Conservation (phyloP, 2,888 invertebrate species). For the Nomada ferruginata region DNA sequence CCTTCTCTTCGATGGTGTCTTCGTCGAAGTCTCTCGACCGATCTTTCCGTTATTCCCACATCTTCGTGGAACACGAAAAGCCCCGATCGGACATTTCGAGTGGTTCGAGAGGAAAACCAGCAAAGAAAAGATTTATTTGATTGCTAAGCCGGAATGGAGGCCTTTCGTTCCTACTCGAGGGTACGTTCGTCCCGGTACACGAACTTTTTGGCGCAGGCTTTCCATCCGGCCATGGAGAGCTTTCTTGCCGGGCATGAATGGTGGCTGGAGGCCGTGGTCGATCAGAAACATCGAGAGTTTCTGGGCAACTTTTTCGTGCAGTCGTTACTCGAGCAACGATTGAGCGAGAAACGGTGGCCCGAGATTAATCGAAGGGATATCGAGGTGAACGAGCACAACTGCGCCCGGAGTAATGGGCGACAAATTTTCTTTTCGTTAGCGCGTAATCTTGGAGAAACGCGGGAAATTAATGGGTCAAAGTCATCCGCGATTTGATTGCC, state of each 20-base stretch:
- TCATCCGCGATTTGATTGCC: background rate
- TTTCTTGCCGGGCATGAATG: slow-evolving; percentile 17
- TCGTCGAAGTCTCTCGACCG: background rate
- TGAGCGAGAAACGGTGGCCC: slow-evolving; percentile 24
- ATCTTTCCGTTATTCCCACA: slow-evolving; percentile 18
- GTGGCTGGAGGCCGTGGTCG: slow-evolving; percentile 14
- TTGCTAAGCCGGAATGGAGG: slow-evolving; percentile 25
- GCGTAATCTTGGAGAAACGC: slow-evolving; percentile 47
- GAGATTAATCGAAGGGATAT: slow-evolving; percentile 68
- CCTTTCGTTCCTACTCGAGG: slow-evolving; percentile 32
- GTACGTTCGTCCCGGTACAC: slow-evolving; percentile 30
- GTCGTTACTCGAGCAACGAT: background rate
- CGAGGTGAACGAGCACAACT: slow-evolving; percentile 35
- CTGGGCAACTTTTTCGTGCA: slow-evolving; percentile 40
- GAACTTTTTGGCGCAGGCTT: slow-evolving; percentile 47
- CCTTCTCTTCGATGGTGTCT: background rate
- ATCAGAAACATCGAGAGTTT: slow-evolving; percentile 42
- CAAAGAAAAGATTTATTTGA: slow-evolving; percentile 56
- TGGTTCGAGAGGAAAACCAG: background rate
- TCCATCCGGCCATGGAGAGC: slow-evolving; percentile 34
- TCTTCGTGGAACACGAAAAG: slow-evolving; percentile 19
- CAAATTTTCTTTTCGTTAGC: slow-evolving; percentile 59
- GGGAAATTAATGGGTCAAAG: slow-evolving; percentile 54
- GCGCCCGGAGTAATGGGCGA: slow-evolving; percentile 6
- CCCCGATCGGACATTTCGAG: slow-evolving; percentile 27